A percentile compares a stretch with the other conserved stretches of the same genome.
phyloP scores from a whole-genome alignment of 2,888 invertebrate species.

The Helobdella robusta region DNA sequence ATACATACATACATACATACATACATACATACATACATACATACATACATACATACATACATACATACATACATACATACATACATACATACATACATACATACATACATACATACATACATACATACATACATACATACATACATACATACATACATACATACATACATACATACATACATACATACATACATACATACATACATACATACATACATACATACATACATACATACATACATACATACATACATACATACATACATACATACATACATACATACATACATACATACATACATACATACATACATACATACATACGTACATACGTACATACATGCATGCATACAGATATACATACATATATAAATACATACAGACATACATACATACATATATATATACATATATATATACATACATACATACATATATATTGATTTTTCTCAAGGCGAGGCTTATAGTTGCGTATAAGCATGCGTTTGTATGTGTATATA shows the following conservation, averaged over 20 bases:
- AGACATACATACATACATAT: too few relatives aligned
- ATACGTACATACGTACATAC: too few relatives aligned
- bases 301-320: too few relatives aligned
- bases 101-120: not conserved
- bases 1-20: slow-evolving; percentile 8
- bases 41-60: slow-evolving; percentile 2
- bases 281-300: slow-evolving; percentile 3
- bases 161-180: slow-evolving; percentile 9
- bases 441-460: too few relatives aligned
- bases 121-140: slow-evolving; percentile 1
- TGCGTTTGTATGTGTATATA: too few relatives aligned
- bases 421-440: too few relatives aligned
- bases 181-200: slow-evolving; percentile 13
- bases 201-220: slow-evolving; percentile 15
- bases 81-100: slow-evolving; percentile 9
- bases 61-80: slow-evolving; percentile 9
- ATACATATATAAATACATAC: too few relatives aligned
- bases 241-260: slow-evolving; percentile 15
- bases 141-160: slow-evolving; percentile 9
- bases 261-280: slow-evolving; percentile 15
- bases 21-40: slow-evolving; percentile 7
- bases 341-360: too few relatives aligned
- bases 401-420: too few relatives aligned
- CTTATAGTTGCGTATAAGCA: too few relatives aligned
- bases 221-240: slow-evolving; percentile 15